Percentiles rank a stretch among this genome's conserved stretches.
phyloP scores from a whole-genome alignment of 1,140 invertebrate genomes.

The Coenobita brevimanus region DNA sequence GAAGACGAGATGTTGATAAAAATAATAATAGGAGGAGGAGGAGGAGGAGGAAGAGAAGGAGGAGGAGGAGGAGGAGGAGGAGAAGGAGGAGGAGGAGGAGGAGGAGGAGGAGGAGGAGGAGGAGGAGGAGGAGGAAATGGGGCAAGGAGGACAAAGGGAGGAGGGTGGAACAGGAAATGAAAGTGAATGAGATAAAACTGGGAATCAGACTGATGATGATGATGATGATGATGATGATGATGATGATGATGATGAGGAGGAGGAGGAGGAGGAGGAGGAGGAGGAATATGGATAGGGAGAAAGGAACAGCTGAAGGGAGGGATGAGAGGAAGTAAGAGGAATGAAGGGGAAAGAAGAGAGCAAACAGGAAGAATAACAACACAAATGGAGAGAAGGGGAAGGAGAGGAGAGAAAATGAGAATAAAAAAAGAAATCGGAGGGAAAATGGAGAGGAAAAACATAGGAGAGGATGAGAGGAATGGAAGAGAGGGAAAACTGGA shows the following conservation, averaged over 20 bases:
- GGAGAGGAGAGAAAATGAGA: neutral
- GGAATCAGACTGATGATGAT: neutral
- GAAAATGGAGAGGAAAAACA: too few species aligned
- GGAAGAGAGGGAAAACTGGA: neutral
- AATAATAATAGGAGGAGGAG: too few species aligned
- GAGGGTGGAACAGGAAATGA: neutral
- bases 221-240: neutral
- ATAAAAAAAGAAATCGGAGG: neutral
- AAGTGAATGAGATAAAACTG: neutral
- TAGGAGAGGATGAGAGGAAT: neutral
- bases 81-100: neutral
- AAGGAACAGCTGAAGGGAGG: neutral
- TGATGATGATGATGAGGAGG: neutral
- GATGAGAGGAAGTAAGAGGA: neutral
- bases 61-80: neutral
- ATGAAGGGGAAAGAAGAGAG: neutral
- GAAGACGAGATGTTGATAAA: too few species aligned
- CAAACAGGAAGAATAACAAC: too few species aligned
- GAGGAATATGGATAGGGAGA: neutral
- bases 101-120: neutral
- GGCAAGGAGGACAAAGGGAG: neutral
- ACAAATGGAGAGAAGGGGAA: neutral
- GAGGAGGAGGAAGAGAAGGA: neutral
- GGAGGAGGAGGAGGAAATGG: neutral
- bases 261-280: neutral